A percentile compares a stretch with the other conserved stretches of the same genome.
phyloP scores from a whole-genome alignment of 2,888 invertebrate species.

The Ectemnius cavifrons region DNA sequence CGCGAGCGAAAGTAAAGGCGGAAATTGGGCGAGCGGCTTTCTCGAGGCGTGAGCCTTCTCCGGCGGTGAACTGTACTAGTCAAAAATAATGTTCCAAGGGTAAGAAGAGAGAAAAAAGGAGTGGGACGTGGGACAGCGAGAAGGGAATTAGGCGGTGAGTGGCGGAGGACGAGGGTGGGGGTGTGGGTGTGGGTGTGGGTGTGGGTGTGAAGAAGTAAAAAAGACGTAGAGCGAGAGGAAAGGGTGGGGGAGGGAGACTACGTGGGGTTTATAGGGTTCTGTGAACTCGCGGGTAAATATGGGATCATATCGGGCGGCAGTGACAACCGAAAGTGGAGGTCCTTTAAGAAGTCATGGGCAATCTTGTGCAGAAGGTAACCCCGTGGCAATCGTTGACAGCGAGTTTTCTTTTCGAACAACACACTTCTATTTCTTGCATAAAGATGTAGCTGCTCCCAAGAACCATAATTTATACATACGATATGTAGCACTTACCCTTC shows the following conservation, averaged over 20 bases:
- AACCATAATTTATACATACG: no score
- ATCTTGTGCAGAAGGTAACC: constrained; percentile 63
- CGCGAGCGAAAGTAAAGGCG: not conserved
- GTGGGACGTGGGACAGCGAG: constrained; percentile 33
- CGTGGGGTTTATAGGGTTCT: constrained; percentile 58
- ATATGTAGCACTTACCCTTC: no score
- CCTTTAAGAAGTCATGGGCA: constrained; percentile 65
- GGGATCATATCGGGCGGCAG: constrained; percentile 38
- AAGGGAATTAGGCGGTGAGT: not conserved
- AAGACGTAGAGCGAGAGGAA: no score
- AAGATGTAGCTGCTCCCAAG: no score
- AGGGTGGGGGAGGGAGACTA: constrained; percentile 10
- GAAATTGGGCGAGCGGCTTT: not conserved
- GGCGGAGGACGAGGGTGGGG: no score
- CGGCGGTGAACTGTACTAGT: not conserved
- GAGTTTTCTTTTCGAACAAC: no score
- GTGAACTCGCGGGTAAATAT: constrained; percentile 54
- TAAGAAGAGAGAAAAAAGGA: constrained; percentile 35
- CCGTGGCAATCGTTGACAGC: not conserved
- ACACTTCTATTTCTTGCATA: not conserved
- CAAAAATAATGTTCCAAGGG: constrained; percentile 47
- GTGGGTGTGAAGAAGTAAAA: no score
- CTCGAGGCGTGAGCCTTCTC: no score
- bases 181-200: no score
- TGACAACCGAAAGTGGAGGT: constrained; percentile 56